These are phyloP conservation scores for Laothoe populi DNA, from an alignment of 2,888 invertebrate species.

Conservation along the genomic window DNA sequence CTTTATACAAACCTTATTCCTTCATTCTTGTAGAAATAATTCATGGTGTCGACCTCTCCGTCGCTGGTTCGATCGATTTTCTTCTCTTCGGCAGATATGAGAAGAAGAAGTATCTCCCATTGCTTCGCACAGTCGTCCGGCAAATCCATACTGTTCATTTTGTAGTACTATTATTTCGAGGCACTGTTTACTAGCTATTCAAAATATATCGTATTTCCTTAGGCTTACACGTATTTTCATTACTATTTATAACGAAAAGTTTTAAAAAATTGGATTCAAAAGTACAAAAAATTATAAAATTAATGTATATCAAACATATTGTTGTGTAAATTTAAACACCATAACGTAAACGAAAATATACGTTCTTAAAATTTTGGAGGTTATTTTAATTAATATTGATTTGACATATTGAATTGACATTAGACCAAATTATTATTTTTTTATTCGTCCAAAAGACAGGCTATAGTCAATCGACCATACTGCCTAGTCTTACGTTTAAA, in stretches of 20 bases:
- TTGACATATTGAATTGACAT: slow-evolving; percentile 32
- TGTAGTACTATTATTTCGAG: slow-evolving; percentile 32
- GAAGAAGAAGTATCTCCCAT: slow-evolving; percentile 73
- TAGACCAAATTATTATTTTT: too few relatives aligned
- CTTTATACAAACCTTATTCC: slow-evolving; percentile 66
- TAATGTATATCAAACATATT: background rate
- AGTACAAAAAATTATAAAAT: background rate
- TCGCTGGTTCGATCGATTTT: slow-evolving; percentile 71
- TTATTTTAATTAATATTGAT: slow-evolving; percentile 36
- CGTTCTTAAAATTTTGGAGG: slow-evolving; percentile 21
- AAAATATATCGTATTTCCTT: background rate
- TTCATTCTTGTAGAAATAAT: slow-evolving; percentile 68
- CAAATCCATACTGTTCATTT: slow-evolving; percentile 58
- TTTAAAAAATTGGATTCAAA: background rate
- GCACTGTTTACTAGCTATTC: slow-evolving; percentile 21
- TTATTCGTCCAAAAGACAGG: too few relatives aligned
- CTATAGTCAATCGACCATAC: too few relatives aligned
- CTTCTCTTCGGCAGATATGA: slow-evolving; percentile 74
- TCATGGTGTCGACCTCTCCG: slow-evolving; percentile 71
- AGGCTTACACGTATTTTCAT: background rate
- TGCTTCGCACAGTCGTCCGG: slow-evolving; percentile 72
- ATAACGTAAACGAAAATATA: background rate
- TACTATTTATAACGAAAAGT: background rate
- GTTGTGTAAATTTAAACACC: background rate
- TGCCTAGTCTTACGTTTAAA: too few relatives aligned